Percentiles rank a stretch among this genome's conserved stretches.
phyloP scores from a whole-genome alignment of 2,888 invertebrate genomes.

The Lucinisca nassula region DNA sequence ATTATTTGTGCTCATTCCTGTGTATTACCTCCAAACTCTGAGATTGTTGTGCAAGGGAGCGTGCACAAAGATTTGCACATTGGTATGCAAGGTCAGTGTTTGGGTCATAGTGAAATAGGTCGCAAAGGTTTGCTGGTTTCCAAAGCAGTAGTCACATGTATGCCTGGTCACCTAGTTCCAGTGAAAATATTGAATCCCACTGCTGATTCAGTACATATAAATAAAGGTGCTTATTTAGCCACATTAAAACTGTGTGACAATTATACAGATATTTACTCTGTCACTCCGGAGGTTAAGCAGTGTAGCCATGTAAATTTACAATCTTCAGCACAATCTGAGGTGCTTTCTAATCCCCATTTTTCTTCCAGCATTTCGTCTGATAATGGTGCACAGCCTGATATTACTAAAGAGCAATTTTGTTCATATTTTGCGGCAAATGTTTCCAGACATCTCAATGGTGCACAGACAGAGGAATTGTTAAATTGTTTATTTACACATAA shows the following conservation, averaged over 20 bases:
- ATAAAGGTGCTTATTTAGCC: constrained; percentile 6
- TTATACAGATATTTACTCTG: constrained; percentile 7
- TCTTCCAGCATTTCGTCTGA: no score
- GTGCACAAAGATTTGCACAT: neutral
- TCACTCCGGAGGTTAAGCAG: neutral
- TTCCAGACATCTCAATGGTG: no score
- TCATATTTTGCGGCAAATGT: no score
- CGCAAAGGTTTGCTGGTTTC: neutral
- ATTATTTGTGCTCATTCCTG: neutral
- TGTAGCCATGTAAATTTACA: neutral
- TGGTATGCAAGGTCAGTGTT: constrained; percentile 22
- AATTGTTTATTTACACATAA: no score
- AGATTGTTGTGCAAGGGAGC: constrained; percentile 9
- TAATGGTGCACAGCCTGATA: no score
- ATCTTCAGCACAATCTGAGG: neutral
- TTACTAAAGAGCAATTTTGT: no score
- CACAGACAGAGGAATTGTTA: no score
- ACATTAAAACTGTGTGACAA: constrained; percentile 21
- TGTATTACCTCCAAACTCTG: neutral
- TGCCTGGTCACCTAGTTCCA: neutral
- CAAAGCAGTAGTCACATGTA: neutral
- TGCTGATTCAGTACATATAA: neutral
- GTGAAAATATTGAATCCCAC: constrained; percentile 21
- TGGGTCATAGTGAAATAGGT: neutral
- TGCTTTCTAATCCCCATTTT: no score